Evolutionary conservation across 2,797 vertebrate genomes (phyloP).

Genomic region (Okamejei kenojei): DNA sequence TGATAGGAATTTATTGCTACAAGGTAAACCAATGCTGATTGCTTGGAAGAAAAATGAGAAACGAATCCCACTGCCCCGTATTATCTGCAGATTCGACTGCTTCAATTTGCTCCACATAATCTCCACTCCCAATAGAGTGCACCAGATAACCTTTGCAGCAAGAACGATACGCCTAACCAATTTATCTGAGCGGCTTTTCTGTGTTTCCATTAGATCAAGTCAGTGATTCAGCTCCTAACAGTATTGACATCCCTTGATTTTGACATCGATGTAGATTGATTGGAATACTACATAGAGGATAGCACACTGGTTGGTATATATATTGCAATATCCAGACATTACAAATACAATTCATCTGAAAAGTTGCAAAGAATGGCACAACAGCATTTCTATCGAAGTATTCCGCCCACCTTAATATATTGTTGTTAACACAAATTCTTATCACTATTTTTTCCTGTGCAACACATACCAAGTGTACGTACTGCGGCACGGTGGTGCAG

Average conservation of each 20-base stretch:
- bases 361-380: neutral
- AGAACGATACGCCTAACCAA: neutral
- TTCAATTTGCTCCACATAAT: slow-evolving; percentile 21
- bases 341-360: neutral
- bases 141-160: neutral
- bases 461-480: neutral
- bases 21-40: neutral
- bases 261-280: slow-evolving; percentile 19
- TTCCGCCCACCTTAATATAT: neutral
- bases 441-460: neutral
- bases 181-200: neutral
- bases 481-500: no score
- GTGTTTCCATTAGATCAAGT: slow-evolving; percentile 29
- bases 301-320: neutral
- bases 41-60: neutral
- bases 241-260: neutral
- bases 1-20: neutral
- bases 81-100: neutral
- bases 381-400: neutral
- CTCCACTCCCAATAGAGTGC: neutral
- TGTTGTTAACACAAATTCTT: neutral
- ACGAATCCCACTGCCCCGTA: neutral
- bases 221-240: neutral
- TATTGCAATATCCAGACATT: neutral
- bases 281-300: neutral